A percentile compares a stretch with the other conserved stretches of the same genome.
Evolutionary conservation across 2,797 vertebrate genomes (phyloP).

Genomic region (Sylvia borin): DNA sequence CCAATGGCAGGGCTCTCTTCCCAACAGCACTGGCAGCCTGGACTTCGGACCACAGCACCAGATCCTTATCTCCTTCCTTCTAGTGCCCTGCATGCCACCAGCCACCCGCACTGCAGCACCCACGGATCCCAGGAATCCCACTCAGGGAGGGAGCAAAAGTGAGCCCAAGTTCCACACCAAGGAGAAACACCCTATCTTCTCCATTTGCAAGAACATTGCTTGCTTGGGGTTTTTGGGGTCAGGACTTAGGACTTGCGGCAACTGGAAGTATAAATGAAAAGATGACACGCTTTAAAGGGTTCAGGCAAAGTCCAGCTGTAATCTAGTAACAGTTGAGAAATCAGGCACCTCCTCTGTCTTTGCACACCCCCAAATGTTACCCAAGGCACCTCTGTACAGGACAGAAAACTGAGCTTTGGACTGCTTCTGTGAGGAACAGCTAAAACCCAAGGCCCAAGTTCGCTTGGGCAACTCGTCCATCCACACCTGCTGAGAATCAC

Average conservation of each 20-base stretch:
- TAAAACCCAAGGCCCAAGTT: not conserved
- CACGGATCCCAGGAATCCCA: not conserved
- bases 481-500: not conserved
- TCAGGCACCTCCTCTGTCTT: not conserved
- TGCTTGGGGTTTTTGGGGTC: accelerated
- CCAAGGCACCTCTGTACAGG: not conserved
- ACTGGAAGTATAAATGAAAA: not conserved
- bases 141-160: not conserved
- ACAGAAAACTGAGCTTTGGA: not conserved
- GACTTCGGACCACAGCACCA: not conserved
- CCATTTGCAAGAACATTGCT: not conserved
- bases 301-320: not conserved
- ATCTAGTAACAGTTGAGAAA: not conserved
- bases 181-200: not conserved
- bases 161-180: accelerated
- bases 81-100: accelerated
- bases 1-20: not conserved
- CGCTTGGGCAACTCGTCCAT: accelerated
- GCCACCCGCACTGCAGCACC: not conserved
- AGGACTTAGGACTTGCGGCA: not conserved
- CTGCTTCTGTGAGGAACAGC: not conserved
- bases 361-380: not conserved
- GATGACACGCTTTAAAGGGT: not conserved
- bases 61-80: not conserved
- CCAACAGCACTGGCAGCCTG: not conserved